Percentiles rank a stretch among this genome's conserved stretches.
These are phyloP conservation scores for Cathartes aura DNA, from an alignment of 2,113 vertebrate genomes.

Conservation along the genomic window DNA sequence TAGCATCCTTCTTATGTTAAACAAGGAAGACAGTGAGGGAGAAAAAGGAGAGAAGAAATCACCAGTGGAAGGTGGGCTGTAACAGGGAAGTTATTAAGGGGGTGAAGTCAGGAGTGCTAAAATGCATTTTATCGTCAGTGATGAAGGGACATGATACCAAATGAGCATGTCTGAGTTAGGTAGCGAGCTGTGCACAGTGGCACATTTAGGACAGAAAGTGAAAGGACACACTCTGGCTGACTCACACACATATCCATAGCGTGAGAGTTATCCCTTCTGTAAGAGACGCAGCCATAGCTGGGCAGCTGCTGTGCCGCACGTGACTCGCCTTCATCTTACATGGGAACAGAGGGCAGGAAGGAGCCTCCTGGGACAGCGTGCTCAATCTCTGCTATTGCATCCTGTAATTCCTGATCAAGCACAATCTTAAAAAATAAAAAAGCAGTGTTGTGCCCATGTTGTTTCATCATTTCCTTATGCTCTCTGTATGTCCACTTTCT, in stretches of 20 bases:
- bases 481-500: not conserved
- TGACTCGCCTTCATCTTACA: not conserved
- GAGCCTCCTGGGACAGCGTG: not conserved
- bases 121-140: not conserved
- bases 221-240: not conserved
- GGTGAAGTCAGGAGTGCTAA: not conserved
- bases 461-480: not conserved
- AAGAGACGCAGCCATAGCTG: not conserved
- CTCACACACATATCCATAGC: not conserved
- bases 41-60: not conserved
- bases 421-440: not conserved
- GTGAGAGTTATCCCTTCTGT: not conserved
- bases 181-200: not conserved
- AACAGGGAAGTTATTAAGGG: not conserved
- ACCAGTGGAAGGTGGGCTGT: not conserved
- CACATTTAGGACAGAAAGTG: constrained; percentile 33
- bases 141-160: not conserved
- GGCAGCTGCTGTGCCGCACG: constrained; percentile 7
- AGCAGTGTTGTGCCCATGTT: not conserved
- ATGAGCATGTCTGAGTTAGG: not conserved
- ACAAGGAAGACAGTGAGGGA: not conserved
- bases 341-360: not conserved
- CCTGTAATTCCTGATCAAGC: not conserved
- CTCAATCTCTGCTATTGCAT: not conserved
- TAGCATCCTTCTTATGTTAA: not conserved